These are phyloP conservation scores for Indicator maculatus DNA, from an alignment of 2,113 vertebrate genomes.

Conservation along the genomic window DNA sequence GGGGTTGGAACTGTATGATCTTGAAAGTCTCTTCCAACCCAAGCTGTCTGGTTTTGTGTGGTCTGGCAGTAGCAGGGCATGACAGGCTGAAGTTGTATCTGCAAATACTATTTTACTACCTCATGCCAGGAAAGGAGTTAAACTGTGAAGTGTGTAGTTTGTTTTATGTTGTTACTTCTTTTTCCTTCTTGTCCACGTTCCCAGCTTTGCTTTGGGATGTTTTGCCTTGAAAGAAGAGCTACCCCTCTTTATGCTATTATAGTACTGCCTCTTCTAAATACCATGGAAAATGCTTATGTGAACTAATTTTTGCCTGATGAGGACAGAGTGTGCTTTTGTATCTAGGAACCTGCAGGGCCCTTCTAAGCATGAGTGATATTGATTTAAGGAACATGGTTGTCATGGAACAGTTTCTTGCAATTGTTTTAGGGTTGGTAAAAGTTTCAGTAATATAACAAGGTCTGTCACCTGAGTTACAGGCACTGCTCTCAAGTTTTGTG, in stretches of 20 bases:
- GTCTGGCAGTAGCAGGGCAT: too few relatives aligned
- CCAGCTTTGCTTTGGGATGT: not conserved
- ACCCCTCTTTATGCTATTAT: too few relatives aligned
- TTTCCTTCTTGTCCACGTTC: fast-evolving
- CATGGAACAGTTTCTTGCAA: not conserved
- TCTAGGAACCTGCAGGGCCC: not conserved
- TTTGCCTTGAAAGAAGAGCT: not conserved
- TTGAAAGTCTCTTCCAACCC: too few relatives aligned
- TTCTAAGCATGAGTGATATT: not conserved
- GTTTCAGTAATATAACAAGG: not conserved
- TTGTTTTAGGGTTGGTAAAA: not conserved
- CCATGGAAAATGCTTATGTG: not conserved
- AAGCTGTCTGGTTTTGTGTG: too few relatives aligned
- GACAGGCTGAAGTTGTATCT: not conserved
- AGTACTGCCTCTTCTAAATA: not conserved
- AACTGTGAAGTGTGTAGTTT: not conserved
- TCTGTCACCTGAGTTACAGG: not conserved
- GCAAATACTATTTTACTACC: not conserved
- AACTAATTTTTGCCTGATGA: not conserved
- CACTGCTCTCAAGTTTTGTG: not conserved
- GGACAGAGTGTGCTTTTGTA: not conserved
- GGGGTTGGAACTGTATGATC: too few relatives aligned
- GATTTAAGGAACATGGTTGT: not conserved
- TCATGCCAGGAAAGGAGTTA: not conserved
- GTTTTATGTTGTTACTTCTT: not conserved